Base-by-base conservation (phyloP, 2,888 invertebrate genomes). In the Cheilosia scutellata region DNA sequence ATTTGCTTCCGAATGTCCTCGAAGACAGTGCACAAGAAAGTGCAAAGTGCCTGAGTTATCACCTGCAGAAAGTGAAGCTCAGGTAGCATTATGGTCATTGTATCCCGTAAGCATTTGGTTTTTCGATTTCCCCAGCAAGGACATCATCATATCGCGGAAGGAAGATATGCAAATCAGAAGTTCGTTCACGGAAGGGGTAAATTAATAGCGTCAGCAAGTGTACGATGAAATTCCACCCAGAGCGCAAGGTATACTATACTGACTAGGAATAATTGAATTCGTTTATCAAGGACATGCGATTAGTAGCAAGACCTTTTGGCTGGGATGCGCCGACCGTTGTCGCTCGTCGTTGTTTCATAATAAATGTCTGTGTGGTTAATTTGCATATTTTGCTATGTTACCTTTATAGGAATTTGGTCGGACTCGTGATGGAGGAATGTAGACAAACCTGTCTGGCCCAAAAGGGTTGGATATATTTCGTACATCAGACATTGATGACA, bases 91-190 rank as follows among this genome's bases (percentile, higher is more conserved):
- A 79, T 74, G 72, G 82, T 77, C 82, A 82, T 77, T 71, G 82
- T 71, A 62, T 68, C 65, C 72, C 57, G 68, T 74, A 53, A 83
- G 83, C 83, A 79, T 83, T 79, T 74, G 63, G 66, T 83, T 83
- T 83, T 83, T 83, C 74, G 79, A 83, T 83, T 74, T 79, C 83
- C 83, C 63, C 55, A 49, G 47, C 60, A 72, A 82, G 72, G 77
- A 77, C 58, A 51, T 37, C 37, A 37, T 42, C 51, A 27, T 47
- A 25, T 58, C 53, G 40, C 31, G 27, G 71, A 60, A 53, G 47
- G 49, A 29, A 68, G 47, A 83, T 83, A 83, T 83, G 83, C 74
- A 68, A 83, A 83, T 83, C 37, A 83, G 79, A 13, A 40, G 47
- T 40, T n/a, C 11, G 47, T 40, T n/a, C 11, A 9, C 49, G 74